phyloP scores from a whole-genome alignment of 2,888 invertebrate genomes.

The Mongoloraphidia duomilia region DNA sequence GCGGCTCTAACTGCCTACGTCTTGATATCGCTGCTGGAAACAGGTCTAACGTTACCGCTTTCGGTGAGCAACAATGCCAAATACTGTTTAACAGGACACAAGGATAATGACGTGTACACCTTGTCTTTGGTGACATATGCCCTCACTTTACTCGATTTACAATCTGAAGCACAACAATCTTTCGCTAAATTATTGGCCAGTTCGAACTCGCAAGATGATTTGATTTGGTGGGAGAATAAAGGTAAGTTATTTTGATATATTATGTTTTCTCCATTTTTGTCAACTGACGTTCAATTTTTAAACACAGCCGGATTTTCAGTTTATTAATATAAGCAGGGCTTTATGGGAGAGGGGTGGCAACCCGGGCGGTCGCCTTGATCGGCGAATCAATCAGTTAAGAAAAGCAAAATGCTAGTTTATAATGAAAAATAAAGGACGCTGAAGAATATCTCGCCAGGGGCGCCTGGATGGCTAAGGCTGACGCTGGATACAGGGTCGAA shows the following conservation, averaged over 20 bases:
- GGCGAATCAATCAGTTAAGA: too few species aligned
- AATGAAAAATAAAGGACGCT: too few species aligned
- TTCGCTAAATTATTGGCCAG: constrained; percentile 29
- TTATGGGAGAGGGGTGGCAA: too few species aligned
- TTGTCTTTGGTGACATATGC: constrained; percentile 38
- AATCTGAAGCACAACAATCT: constrained; percentile 28
- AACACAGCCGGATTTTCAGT: too few species aligned
- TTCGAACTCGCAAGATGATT: constrained; percentile 29
- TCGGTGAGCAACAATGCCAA: constrained; percentile 39
- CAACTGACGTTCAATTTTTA: too few species aligned
- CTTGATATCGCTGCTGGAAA: constrained; percentile 47
- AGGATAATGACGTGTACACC: constrained; percentile 34
- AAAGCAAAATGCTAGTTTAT: too few species aligned
- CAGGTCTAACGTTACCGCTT: constrained; percentile 34
- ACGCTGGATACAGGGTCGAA: too few species aligned
- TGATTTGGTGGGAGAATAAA: constrained; percentile 38
- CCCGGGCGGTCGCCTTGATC: too few species aligned
- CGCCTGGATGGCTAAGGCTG: too few species aligned
- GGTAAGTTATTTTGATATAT: constrained; percentile 19
- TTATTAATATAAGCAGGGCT: too few species aligned
- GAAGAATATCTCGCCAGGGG: too few species aligned
- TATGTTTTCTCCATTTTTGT: background rate
- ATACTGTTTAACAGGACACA: constrained; percentile 37
- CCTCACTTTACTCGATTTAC: constrained; percentile 32
- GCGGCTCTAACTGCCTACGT: constrained; percentile 56